Percentiles rank a stretch among this genome's conserved stretches.
Evolutionary conservation across 1,140 invertebrate species (phyloP).

Genomic region (Dendrolimus punctatus): DNA sequence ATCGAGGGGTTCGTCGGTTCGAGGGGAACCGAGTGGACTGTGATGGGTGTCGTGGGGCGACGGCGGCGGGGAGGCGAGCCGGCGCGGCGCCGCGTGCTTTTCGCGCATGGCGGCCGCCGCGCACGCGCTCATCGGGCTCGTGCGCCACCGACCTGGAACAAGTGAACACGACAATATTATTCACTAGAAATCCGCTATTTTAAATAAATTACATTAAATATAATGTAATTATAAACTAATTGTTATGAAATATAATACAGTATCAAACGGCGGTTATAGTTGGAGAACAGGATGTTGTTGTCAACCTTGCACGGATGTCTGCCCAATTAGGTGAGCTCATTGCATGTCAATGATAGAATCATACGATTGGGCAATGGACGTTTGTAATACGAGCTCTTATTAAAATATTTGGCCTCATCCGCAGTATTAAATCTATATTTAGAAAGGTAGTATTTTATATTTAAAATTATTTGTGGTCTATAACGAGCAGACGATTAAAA

Average conservation of each 20-base stretch:
- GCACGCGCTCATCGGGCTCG: constrained; percentile 70
- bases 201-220: not conserved
- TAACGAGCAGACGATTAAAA: no score
- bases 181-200: not conserved
- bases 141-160: constrained; percentile 66
- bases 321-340: not conserved
- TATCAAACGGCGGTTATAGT: not conserved
- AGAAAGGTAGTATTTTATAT: constrained; percentile 30
- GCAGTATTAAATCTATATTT: constrained; percentile 13
- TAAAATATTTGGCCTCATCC: constrained; percentile 8
- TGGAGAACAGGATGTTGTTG: not conserved
- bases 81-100: constrained; percentile 70
- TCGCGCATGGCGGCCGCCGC: constrained; percentile 69
- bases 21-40: constrained; percentile 59
- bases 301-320: not conserved
- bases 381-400: no score
- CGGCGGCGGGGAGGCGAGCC: constrained; percentile 60
- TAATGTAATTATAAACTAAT: no score
- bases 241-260: no score
- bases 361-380: constrained; percentile 5
- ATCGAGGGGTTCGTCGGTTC: constrained; percentile 84
- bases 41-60: constrained; percentile 40
- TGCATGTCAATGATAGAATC: no score
- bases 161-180: constrained; percentile 8
- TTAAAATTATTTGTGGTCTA: not conserved